Evolutionary conservation across 1,140 invertebrate genomes (phyloP), one percentile per base, ranked within the genome.

Genomic region (Meloidogyne hapla): DNA sequence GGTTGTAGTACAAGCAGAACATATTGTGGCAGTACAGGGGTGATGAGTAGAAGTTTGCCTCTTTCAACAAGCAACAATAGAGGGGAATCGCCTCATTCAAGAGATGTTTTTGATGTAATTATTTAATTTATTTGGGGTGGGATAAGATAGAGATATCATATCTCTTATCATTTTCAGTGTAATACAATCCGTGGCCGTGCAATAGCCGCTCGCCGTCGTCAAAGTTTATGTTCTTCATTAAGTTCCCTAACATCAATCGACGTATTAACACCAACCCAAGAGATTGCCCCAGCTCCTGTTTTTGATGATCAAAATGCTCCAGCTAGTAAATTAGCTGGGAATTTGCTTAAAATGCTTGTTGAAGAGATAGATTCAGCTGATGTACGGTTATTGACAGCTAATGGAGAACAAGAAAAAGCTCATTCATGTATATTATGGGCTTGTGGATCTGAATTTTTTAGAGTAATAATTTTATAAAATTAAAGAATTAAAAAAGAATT

Each of bases 191-290:
- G 71, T 23, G 71, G 71, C 1, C 42, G 71, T 61, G 71, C 71
- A 38, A 73, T 73, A 38, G 71, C 71, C 3, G 56, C 56, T 56
- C 71, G 71, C 2, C 71, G 71, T 13, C 71, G 61, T 9, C 64
- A 61, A 21, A 63, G 56, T 13, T 61, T 73, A 21, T 73, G 56
- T 18, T 74, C 85, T 12, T 85, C 83, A 9, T 64, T 85, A 18
- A 87, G 78, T 23, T 85, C 83, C 15, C 62, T 85, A 26, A 85
- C 83, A 15, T 87, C 85, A 48, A 83, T 85, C n/a, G 83, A 85
- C 66, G 10, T 73, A 23, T 40, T 87, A 48, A 85, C 85, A 1
- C 81, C 85, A 23, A 82, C 81, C 40, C 45, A 81, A 8, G 83
- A 84, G 61, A 74, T 68, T 81, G 73, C n/a, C n/a, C 71, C 45